Evolutionary conservation across 1,140 invertebrate genomes (phyloP).

Genomic region (Araneus ventricosus): DNA sequence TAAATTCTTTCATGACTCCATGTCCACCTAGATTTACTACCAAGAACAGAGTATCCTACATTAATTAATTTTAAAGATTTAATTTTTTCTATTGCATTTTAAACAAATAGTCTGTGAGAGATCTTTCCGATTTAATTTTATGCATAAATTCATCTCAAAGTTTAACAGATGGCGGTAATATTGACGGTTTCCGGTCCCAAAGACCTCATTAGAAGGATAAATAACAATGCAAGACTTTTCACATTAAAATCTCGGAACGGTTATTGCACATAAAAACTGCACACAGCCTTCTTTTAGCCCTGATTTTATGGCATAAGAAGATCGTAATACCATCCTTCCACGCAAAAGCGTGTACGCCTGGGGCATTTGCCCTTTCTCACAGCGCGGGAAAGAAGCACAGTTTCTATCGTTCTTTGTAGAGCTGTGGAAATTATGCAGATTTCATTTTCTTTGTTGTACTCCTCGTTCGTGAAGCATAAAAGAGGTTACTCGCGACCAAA

Average conservation of each 20-base stretch:
- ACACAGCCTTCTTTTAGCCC: constrained; percentile 27
- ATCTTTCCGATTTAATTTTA: constrained; percentile 13
- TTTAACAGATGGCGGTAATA: constrained; percentile 13
- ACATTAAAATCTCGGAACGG: constrained; percentile 37
- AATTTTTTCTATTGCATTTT: neutral
- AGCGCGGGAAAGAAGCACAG: constrained; percentile 15
- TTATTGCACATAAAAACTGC: constrained; percentile 54
- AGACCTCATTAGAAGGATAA: constrained; percentile 53
- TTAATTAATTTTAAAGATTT: no score
- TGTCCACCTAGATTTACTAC: no score
- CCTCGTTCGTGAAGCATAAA: neutral
- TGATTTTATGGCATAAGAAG: constrained; percentile 45
- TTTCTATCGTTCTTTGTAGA: constrained; percentile 10
- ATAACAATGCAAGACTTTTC: constrained; percentile 52
- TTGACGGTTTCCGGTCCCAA: constrained; percentile 50
- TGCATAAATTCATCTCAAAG: neutral
- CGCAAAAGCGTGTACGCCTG: constrained; percentile 33
- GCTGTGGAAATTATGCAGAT: neutral
- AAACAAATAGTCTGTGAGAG: neutral
- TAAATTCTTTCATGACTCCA: no score
- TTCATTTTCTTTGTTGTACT: constrained; percentile 11
- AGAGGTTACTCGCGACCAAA: neutral
- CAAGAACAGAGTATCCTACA: no score
- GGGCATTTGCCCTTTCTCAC: constrained; percentile 11
- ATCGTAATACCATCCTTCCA: constrained; percentile 25